phyloP scores from a whole-genome alignment of 2,888 invertebrate species.

The Himalopsyche japonica region DNA sequence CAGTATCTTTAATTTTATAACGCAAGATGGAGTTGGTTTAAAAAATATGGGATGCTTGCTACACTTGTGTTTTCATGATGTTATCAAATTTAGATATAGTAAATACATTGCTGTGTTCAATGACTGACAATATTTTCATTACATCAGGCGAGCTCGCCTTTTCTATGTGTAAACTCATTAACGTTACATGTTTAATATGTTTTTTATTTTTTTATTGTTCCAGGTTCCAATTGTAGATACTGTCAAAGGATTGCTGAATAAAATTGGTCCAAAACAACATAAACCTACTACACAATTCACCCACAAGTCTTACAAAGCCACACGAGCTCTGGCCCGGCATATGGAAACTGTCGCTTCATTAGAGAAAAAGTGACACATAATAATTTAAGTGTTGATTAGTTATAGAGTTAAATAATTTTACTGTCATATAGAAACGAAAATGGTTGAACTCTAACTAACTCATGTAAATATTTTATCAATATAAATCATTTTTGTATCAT shows the following conservation, averaged over 20 bases:
- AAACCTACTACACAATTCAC: constrained; percentile 40
- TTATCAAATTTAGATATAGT: too few species aligned
- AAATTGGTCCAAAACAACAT: constrained; percentile 43
- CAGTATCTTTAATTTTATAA: too few species aligned
- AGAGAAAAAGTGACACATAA: neutral
- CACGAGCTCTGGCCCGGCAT: constrained; percentile 58
- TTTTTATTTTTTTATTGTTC: constrained; percentile 40
- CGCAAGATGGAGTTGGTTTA: too few species aligned
- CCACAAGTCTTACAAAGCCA: constrained; percentile 56
- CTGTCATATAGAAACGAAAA: neutral
- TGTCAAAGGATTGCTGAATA: constrained; percentile 54
- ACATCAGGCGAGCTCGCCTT: too few species aligned
- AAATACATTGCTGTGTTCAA: too few species aligned
- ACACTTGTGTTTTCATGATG: too few species aligned
- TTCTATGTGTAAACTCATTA: too few species aligned
- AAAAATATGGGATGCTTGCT: too few species aligned
- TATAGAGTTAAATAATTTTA: neutral
- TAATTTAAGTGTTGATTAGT: neutral
- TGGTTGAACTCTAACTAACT: neutral
- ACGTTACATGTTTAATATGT: too few species aligned
- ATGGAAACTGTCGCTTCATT: constrained; percentile 53
- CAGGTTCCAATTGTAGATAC: constrained; percentile 58
- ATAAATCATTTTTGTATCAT: neutral
- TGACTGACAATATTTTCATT: too few species aligned
- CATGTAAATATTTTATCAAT: neutral